Evolutionary conservation across 2,888 invertebrate species (phyloP), one percentile per base, ranked within the genome.

Genomic region (Chromoteleia sp.): DNA sequence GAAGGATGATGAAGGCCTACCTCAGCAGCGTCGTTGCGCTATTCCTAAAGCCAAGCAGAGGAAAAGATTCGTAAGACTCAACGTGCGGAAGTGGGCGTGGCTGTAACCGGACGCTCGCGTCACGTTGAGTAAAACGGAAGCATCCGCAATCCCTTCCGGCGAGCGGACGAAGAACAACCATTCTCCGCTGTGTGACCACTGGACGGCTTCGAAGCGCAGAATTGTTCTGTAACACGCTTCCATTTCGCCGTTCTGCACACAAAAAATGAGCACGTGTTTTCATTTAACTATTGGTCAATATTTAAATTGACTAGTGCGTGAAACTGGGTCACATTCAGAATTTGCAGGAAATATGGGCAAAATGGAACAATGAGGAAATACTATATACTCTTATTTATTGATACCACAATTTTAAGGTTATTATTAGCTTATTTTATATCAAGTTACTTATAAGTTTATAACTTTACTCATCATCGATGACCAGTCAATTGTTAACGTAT

Each of bases 101-200:
- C 87, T 88, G 85, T 87, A 87, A 71, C 87, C 88, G 81, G 89
- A 89, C 78, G 90, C 89, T 45, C 87, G 87, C 67, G 94, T 94
- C 89, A 95, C 93, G 89, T 95, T 95, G 84, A 95, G 92, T 86
- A 93, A 92, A 87, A 95, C 93, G 83, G 93, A 93, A 58, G 94
- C 94, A 89, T 95, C 94, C 50, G 94, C 93, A 83, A 94, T 92
- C 67, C 95, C 95, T 85, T 93, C 93, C 39, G 93, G 91, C 61
- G 95, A 95, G 85, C 94, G 93, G 29, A 94, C 94, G 80, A 95
- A 91, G 83, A 95, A 93, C 82, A 93, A 92, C 92, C 94, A 94
- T 89, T 95, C 95, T 21, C 95, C 95, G 10, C 93, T 93, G 89
- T 95, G 94, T 36, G 92, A 92, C 74, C 92, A 92, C 67, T 93